Conservation (phyloP, 2,113 vertebrate genomes). For the Picathartes gymnocephalus region DNA sequence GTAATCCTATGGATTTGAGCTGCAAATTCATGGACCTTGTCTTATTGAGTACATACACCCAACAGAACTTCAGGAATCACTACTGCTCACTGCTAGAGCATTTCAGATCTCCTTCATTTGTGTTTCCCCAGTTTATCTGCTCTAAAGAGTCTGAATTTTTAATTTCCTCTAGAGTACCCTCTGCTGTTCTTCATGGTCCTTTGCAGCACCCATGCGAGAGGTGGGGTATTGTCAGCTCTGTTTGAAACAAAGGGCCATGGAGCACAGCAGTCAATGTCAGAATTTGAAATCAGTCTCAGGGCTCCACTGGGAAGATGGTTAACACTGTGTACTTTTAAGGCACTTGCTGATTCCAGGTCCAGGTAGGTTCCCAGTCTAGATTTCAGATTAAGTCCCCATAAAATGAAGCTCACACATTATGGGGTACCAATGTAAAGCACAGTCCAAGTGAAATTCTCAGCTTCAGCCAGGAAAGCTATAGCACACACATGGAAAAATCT, state of each 20-base stretch:
- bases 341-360: background rate
- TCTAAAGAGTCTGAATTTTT: background rate
- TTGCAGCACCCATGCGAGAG: accelerated
- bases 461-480: background rate
- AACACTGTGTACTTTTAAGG: background rate
- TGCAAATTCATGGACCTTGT: background rate
- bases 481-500: background rate
- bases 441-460: background rate
- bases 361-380: background rate
- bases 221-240: background rate
- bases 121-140: background rate
- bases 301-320: background rate
- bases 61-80: background rate
- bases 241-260: accelerated
- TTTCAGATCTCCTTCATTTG: background rate
- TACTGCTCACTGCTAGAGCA: background rate
- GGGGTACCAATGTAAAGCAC: background rate
- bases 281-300: background rate
- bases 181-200: background rate
- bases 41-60: background rate
- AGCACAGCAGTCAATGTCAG: background rate
- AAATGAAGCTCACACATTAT: background rate
- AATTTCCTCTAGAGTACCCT: background rate
- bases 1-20: background rate
- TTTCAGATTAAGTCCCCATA: background rate